Evolutionary conservation across 2,888 invertebrate species (phyloP).

Genomic region (Polydrusus cervinus): DNA sequence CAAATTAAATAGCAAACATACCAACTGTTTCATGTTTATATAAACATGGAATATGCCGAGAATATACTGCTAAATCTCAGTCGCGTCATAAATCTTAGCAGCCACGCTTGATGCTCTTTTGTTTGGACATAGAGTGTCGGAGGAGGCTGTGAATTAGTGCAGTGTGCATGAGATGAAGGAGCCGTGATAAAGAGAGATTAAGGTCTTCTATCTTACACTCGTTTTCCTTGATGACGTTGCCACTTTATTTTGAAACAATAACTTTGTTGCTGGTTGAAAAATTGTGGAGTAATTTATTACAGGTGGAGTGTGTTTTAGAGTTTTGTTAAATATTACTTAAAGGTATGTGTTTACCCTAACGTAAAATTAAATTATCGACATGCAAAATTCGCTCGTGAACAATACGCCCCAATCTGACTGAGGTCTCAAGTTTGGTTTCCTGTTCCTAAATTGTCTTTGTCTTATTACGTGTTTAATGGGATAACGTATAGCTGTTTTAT

Average conservation of each 20-base stretch:
- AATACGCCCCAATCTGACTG: too few species aligned
- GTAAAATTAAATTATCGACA: too few species aligned
- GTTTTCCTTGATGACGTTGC: slow-evolving; percentile 27
- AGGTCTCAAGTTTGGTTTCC: too few species aligned
- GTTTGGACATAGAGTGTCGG: slow-evolving; percentile 35
- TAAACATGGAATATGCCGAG: slow-evolving; percentile 11
- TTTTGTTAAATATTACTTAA: too few species aligned
- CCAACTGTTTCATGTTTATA: background rate
- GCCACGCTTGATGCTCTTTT: slow-evolving; percentile 44
- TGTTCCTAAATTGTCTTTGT: too few species aligned
- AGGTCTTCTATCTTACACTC: slow-evolving; percentile 39
- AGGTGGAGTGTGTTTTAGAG: too few species aligned
- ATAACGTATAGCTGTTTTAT: too few species aligned
- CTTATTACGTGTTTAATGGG: too few species aligned
- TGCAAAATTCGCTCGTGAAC: too few species aligned
- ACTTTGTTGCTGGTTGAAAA: slow-evolving; percentile 31
- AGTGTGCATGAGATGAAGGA: slow-evolving; percentile 34
- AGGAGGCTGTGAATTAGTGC: slow-evolving; percentile 44
- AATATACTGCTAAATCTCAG: slow-evolving; percentile 43
- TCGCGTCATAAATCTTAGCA: slow-evolving; percentile 42
- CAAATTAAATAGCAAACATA: background rate
- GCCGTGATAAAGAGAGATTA: slow-evolving; percentile 45
- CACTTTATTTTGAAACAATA: slow-evolving; percentile 44
- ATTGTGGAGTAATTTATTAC: slow-evolving; percentile 31
- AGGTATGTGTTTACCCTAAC: too few species aligned